phyloP scores from a whole-genome alignment of 1,140 invertebrate genomes.

The Chrysoperla carnea region DNA sequence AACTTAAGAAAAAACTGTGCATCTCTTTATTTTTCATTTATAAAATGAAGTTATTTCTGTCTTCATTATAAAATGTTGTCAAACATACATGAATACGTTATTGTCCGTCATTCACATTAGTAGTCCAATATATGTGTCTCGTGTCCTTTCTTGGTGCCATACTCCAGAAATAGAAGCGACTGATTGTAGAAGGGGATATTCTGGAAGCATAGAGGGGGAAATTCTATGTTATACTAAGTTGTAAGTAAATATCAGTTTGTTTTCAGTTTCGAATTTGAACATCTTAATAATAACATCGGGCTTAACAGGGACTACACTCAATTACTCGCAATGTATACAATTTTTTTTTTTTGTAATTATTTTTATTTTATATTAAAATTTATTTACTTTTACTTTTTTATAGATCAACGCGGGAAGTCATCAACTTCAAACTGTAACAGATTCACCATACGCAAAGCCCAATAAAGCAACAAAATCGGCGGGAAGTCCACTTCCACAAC shows the following conservation, averaged over 20 bases:
- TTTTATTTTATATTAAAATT: not conserved
- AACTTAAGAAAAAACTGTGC: too few species aligned
- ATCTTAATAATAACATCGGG: not conserved
- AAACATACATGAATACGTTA: too few species aligned
- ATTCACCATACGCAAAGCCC: slow-evolving; percentile 55
- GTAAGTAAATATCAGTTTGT: not conserved
- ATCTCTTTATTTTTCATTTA: too few species aligned
- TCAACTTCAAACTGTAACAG: slow-evolving; percentile 38
- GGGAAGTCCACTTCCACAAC: slow-evolving; percentile 20
- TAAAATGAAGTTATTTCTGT: too few species aligned
- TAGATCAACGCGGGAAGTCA: slow-evolving; percentile 37
- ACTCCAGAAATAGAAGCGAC: slow-evolving; percentile 27
- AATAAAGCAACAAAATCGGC: slow-evolving; percentile 34
- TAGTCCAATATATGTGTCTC: not conserved
- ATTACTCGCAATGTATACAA: not conserved
- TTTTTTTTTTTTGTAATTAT: not conserved
- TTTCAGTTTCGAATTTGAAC: slow-evolving; percentile 1
- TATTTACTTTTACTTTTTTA: not conserved
- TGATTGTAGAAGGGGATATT: not conserved
- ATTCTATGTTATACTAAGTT: not conserved
- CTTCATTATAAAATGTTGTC: too few species aligned
- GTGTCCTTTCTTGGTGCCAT: slow-evolving; percentile 33
- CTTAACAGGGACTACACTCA: too few species aligned
- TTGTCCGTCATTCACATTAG: too few species aligned
- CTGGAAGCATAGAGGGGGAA: not conserved